Evolutionary conservation across 2,888 invertebrate genomes (phyloP).

Genomic region (Seira sanloemensis): DNA sequence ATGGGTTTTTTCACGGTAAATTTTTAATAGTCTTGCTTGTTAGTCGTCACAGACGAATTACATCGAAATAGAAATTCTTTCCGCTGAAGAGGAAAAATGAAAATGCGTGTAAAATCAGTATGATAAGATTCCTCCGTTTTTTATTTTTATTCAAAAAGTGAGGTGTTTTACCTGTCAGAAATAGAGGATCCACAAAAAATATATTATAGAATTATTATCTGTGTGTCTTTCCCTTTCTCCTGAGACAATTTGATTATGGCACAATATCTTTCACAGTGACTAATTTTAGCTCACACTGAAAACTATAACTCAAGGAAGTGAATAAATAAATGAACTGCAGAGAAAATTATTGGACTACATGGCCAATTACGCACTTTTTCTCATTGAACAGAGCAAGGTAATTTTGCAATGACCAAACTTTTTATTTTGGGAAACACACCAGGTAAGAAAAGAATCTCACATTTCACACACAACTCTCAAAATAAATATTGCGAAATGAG

Average conservation of each 20-base stretch:
- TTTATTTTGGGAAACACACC: too few species aligned
- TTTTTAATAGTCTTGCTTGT: neutral
- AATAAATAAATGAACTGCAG: neutral
- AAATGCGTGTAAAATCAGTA: slow-evolving; percentile 21
- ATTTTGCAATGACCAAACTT: too few species aligned
- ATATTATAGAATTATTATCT: neutral
- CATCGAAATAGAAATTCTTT: slow-evolving; percentile 55
- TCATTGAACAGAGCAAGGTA: too few species aligned
- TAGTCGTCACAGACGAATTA: slow-evolving; percentile 37
- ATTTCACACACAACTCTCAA: neutral
- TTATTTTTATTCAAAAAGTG: too few species aligned
- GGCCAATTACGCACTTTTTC: too few species aligned
- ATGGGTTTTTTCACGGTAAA: neutral
- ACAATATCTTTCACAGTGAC: too few species aligned
- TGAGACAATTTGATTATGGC: neutral
- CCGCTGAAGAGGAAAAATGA: slow-evolving; percentile 19
- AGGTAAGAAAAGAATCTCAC: neutral
- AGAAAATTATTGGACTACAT: too few species aligned
- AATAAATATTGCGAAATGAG: neutral
- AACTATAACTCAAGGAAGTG: neutral
- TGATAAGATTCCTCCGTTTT: too few species aligned
- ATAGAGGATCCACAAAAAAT: neutral
- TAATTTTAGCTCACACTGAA: too few species aligned
- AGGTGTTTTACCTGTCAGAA: neutral
- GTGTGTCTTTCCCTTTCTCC: neutral